Base-by-base conservation (phyloP, 2,797 vertebrate species). In the Danionella dracula region DNA sequence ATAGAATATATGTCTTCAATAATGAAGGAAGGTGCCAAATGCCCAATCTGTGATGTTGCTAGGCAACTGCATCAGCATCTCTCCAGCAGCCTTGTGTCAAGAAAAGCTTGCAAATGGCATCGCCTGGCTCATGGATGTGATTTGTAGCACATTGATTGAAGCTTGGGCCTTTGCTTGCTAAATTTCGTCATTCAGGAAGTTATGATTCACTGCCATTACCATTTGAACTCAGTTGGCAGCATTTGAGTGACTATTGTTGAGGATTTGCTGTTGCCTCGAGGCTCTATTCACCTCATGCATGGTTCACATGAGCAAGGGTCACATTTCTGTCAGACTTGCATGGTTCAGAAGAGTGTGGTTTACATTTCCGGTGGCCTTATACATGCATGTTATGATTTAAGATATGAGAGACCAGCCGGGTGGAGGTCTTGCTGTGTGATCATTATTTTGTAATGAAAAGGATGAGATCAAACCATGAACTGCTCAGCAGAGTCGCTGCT, bases 51-150 rank as follows among this genome's bases (percentile, higher is more conserved):
- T 72, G 79, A 68, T 13, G 87, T 90, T 90, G 87, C 88, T 83
- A 88, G 75, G 89, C 83, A 89, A 90, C 88, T 77, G 78, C 76
- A 72, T 83, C 76, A 71, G 76, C 69, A 81, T 84, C 79, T 68
- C 68, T 54, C 65, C 57, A 69, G 68, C 55, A 62, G 59, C n/a
- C n/a, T n/a, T n/a, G n/a, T n/a, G n/a, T n/a, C n/a, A 72, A 81
- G 71, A 50, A 81, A 75, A 54, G 15, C 37, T 49, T 37, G 38
- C 55, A 34, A 61, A 32, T 62, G 17, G 15, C 21, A 6, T 40
- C 31, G 50, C 13, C 35, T 41, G n/a, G 16, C 41, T 41, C 20
- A 12, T 45, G 42, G 38, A 12, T 41, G 41, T 32, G 49, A 69
- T 56, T 55, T 48, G 41, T 12, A 55, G 49, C 31, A 49, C 53